These are phyloP conservation scores for Euproctis similis DNA, from an alignment of 2,888 invertebrate genomes.

Conservation along the genomic window DNA sequence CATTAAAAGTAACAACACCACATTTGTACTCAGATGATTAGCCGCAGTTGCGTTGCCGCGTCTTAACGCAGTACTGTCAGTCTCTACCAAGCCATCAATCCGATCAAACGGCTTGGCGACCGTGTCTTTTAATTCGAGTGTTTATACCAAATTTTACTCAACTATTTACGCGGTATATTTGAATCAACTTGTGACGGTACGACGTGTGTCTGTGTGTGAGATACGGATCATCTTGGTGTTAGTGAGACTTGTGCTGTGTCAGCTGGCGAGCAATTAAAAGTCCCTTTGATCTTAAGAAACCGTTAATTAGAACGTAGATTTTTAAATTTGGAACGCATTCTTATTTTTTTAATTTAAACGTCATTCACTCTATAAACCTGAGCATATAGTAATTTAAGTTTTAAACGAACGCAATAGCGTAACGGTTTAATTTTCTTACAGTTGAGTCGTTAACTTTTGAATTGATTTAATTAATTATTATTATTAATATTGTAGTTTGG, in stretches of 20 bases:
- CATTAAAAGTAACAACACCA: conserved; percentile 53
- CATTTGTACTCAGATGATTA: conserved; percentile 61
- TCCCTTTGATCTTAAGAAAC: conserved; percentile 39
- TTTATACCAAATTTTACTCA: conserved; percentile 21
- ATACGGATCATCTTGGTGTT: too few species aligned
- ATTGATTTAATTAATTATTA: too few species aligned
- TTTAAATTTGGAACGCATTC: too few species aligned
- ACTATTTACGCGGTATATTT: conserved; percentile 5
- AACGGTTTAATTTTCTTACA: not conserved
- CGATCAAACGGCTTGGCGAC: conserved; percentile 45
- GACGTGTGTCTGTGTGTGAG: too few species aligned
- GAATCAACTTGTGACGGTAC: conserved; percentile 48
- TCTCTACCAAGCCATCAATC: conserved; percentile 59
- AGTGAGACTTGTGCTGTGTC: conserved; percentile 44
- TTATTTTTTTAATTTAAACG: too few species aligned
- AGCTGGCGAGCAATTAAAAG: conserved; percentile 36
- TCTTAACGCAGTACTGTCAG: conserved; percentile 47
- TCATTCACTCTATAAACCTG: conserved; percentile 30
- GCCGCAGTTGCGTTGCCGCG: conserved; percentile 48
- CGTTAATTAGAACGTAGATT: conserved; percentile 44
- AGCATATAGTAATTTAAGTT: conserved; percentile 23
- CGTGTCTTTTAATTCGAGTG: conserved; percentile 33
- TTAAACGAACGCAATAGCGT: not conserved
- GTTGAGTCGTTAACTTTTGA: not conserved
- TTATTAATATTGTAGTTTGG: too few species aligned